phyloP scores from a whole-genome alignment of 2,888 invertebrate genomes.

The Drosophila kuntzei region DNA sequence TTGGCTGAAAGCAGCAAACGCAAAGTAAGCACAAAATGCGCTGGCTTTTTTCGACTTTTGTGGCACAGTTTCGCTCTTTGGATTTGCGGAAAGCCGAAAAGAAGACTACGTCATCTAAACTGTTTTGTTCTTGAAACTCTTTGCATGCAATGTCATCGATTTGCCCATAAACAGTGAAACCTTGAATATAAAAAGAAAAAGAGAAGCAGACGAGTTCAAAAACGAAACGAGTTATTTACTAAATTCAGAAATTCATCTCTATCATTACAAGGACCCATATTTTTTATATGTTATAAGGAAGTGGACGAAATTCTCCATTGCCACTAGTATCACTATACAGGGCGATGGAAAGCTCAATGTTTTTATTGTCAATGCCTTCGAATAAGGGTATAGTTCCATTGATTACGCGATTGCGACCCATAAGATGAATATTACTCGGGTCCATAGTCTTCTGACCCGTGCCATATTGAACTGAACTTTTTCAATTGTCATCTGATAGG shows the following conservation, averaged over 20 bases:
- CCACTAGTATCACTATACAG: constrained; percentile 7
- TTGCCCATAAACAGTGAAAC: constrained; percentile 26
- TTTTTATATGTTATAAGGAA: background rate
- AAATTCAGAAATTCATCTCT: background rate
- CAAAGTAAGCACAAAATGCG: constrained; percentile 52
- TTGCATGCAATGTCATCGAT: constrained; percentile 37
- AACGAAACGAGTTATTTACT: background rate
- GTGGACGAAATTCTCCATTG: constrained; percentile 5
- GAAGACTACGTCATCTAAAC: constrained; percentile 30
- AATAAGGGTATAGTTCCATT: constrained; percentile 7
- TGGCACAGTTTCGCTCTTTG: constrained; percentile 19
- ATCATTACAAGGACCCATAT: background rate
- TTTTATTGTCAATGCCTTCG: constrained; percentile 2
- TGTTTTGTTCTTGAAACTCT: constrained; percentile 12
- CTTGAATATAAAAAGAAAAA: constrained; percentile 6
- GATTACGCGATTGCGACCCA: constrained; percentile 18
- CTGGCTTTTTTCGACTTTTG: constrained; percentile 30
- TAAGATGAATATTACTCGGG: background rate
- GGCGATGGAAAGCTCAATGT: background rate
- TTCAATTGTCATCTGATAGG: constrained; percentile 4
- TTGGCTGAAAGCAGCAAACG: constrained; percentile 19
- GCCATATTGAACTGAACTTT: background rate
- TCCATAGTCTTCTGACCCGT: background rate
- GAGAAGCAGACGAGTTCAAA: background rate
- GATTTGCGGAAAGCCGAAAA: constrained; percentile 24